Conservation (phyloP, 2,888 invertebrate genomes). For the Trisateles emortualis region DNA sequence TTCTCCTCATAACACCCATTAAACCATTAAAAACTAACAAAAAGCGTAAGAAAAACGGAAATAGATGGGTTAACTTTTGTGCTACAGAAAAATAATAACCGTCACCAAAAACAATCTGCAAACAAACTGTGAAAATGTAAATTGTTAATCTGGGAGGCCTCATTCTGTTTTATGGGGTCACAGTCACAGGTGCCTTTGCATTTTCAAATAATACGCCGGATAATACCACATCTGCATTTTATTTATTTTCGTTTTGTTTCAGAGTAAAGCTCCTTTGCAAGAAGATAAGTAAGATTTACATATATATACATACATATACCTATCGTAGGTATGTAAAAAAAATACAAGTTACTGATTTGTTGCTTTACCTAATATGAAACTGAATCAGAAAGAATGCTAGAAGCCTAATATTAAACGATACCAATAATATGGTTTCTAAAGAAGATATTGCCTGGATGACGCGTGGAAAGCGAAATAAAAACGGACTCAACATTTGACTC, state of each 20-base stretch:
- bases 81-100: constrained; percentile 6
- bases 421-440: too few relatives aligned
- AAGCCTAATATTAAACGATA: too few relatives aligned
- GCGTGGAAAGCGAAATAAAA: too few relatives aligned
- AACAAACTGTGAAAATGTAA: constrained; percentile 19
- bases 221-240: constrained; percentile 32
- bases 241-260: constrained; percentile 11
- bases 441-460: too few relatives aligned
- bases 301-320: too few relatives aligned
- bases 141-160: constrained; percentile 17
- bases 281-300: too few relatives aligned
- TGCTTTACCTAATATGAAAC: too few relatives aligned
- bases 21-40: constrained; percentile 27
- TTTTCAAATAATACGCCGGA: constrained; percentile 8
- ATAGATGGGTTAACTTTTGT: constrained; percentile 4
- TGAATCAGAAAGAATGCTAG: too few relatives aligned
- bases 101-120: constrained; percentile 8
- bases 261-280: neutral
- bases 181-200: constrained; percentile 11
- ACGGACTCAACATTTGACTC: too few relatives aligned
- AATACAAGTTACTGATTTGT: too few relatives aligned
- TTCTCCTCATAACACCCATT: constrained; percentile 39
- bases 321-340: too few relatives aligned
- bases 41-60: constrained; percentile 11
- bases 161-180: constrained; percentile 17